phyloP scores from a whole-genome alignment of 1,140 invertebrate genomes.

The Bombus superbus region DNA sequence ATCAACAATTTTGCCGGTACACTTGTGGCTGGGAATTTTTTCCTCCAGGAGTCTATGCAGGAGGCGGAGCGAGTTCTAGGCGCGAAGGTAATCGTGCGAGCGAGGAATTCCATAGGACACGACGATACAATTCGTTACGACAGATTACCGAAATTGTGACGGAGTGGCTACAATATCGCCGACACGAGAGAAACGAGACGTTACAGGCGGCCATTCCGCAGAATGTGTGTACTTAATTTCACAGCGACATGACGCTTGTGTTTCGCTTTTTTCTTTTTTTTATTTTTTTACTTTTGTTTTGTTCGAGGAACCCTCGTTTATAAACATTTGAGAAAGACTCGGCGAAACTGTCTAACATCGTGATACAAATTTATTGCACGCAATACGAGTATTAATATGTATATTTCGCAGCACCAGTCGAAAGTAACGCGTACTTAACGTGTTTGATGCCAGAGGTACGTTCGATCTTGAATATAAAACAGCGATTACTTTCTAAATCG shows the following conservation, averaged over 20 bases:
- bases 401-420: no score
- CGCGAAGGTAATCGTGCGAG: background rate
- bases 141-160: constrained; percentile 45
- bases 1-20: background rate
- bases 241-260: background rate
- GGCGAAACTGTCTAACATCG: no score
- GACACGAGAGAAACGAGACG: background rate
- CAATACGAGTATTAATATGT: no score
- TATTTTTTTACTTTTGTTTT: background rate
- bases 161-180: constrained; percentile 9
- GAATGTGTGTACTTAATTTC: constrained; percentile 12
- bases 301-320: background rate
- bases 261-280: background rate
- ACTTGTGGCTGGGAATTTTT: background rate
- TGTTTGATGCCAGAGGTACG: no score
- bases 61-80: no score
- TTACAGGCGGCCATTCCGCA: constrained; percentile 21
- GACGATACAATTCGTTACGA: constrained; percentile 22
- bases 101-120: background rate
- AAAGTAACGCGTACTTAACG: no score
- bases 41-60: background rate
- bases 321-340: background rate
- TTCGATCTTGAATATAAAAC: no score
- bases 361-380: no score
- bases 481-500: no score